phyloP scores from a whole-genome alignment of 2,888 invertebrate genomes.

The Galerucella calmariensis region DNA sequence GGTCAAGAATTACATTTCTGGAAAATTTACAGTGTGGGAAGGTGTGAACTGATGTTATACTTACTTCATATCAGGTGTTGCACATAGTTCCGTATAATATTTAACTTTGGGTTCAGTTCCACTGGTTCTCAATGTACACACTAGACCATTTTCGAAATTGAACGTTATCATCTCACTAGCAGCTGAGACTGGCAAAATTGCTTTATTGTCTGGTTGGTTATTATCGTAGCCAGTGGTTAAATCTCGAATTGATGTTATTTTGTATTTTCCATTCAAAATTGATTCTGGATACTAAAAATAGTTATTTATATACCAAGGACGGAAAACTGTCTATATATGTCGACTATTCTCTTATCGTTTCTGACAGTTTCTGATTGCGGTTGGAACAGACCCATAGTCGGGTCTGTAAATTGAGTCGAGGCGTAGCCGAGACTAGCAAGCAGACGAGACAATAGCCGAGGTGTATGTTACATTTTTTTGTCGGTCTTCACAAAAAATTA shows the following conservation, averaged over 20 bases:
- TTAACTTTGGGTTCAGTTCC: conserved; percentile 99
- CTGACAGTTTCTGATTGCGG: too few species aligned
- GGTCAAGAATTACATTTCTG: too few species aligned
- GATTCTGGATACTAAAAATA: conserved; percentile 76
- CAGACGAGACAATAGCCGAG: too few species aligned
- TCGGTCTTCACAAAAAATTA: too few species aligned
- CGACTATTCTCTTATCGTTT: too few species aligned
- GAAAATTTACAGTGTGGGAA: too few species aligned
- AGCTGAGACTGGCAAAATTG: conserved; percentile 75
- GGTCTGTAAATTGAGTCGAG: too few species aligned
- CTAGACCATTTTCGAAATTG: conserved; percentile 85
- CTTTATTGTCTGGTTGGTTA: conserved; percentile 74
- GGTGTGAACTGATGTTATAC: conserved; percentile 47
- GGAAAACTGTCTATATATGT: too few species aligned
- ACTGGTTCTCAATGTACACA: conserved; percentile 91
- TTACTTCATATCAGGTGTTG: conserved; percentile 73
- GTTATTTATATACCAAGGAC: too few species aligned
- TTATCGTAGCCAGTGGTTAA: conserved; percentile 89
- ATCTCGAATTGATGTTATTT: conserved; percentile 82
- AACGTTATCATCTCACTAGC: conserved; percentile 95
- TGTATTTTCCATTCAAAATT: conserved; percentile 72
- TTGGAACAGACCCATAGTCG: too few species aligned
- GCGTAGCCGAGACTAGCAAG: too few species aligned
- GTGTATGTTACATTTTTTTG: too few species aligned
- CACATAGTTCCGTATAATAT: conserved; percentile 94